A percentile compares a stretch with the other conserved stretches of the same genome.
Evolutionary conservation across 1,140 invertebrate species (phyloP).

Genomic region (Coelopa frigida): DNA sequence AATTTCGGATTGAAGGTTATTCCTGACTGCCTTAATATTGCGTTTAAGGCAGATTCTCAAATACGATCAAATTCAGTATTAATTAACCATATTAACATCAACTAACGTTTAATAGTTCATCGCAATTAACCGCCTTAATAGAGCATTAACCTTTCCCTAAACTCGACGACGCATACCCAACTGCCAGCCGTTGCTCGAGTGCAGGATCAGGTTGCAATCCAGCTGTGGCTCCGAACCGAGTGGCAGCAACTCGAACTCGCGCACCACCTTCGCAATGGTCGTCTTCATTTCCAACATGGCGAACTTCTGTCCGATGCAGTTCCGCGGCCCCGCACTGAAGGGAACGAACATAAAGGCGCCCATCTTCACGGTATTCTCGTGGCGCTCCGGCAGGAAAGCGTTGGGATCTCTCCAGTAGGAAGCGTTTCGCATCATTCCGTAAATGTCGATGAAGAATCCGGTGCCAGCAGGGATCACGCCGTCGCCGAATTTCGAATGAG

Average conservation of each 20-base stretch:
- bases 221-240: conserved; percentile 30
- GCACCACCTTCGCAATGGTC: conserved; percentile 34
- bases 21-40: no score
- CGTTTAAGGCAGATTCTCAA: no score
- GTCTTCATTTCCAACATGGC: conserved; percentile 40
- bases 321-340: conserved; percentile 62
- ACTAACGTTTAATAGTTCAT: no score
- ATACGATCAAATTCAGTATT: no score
- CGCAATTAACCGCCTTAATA: no score
- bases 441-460: conserved; percentile 23
- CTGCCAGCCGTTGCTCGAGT: conserved; percentile 29
- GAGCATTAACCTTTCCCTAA: no score
- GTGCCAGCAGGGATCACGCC: conserved; percentile 27
- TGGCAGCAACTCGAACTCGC: conserved; percentile 43
- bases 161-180: no score
- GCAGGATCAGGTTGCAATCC: conserved; percentile 29
- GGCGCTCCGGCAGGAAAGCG: conserved; percentile 58
- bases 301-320: conserved; percentile 57
- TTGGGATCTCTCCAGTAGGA: conserved; percentile 14
- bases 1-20: no score
- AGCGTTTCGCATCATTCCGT: conserved; percentile 28
- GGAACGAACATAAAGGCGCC: conserved; percentile 55
- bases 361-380: conserved; percentile 40
- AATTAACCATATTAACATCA: no score
- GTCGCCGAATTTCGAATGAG: conserved; percentile 18